These are phyloP conservation scores for Caranx ignobilis DNA, from an alignment of 2,113 vertebrate species.

Conservation along the genomic window DNA sequence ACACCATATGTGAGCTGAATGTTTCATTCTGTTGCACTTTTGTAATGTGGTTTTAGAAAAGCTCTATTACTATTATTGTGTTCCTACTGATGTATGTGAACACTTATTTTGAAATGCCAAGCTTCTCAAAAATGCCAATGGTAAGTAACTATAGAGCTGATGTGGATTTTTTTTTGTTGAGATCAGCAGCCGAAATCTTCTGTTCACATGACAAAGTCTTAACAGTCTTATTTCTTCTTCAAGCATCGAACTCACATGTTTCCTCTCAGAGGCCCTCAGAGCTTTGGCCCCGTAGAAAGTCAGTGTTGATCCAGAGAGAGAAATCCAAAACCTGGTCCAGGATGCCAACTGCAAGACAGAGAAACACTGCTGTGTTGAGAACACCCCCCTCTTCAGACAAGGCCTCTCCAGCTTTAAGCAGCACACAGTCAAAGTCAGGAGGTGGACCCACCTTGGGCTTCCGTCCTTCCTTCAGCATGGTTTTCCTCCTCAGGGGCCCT, in stretches of 20 bases:
- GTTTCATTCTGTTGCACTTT: too few relatives aligned
- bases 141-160: too few relatives aligned
- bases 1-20: too few relatives aligned
- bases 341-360: conserved; percentile 76
- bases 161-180: too few relatives aligned
- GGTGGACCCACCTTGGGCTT: conserved; percentile 88
- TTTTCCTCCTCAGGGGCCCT: conserved; percentile 93
- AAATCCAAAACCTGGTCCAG: conserved; percentile 91
- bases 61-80: too few relatives aligned
- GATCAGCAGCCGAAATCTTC: neutral
- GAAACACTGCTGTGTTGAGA: neutral
- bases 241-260: conserved; percentile 86
- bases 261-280: conserved; percentile 93
- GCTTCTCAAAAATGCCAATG: too few relatives aligned
- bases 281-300: conserved; percentile 94
- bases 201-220: neutral
- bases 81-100: too few relatives aligned
- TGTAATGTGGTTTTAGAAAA: too few relatives aligned
- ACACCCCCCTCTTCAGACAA: neutral
- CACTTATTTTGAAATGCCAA: too few relatives aligned
- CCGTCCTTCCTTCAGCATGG: conserved; percentile 93
- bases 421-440: neutral
- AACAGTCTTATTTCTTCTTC: neutral
- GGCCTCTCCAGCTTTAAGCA: neutral
- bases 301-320: conserved; percentile 91